Conservation (phyloP, 2,113 vertebrate species). For the Python bivittatus region DNA sequence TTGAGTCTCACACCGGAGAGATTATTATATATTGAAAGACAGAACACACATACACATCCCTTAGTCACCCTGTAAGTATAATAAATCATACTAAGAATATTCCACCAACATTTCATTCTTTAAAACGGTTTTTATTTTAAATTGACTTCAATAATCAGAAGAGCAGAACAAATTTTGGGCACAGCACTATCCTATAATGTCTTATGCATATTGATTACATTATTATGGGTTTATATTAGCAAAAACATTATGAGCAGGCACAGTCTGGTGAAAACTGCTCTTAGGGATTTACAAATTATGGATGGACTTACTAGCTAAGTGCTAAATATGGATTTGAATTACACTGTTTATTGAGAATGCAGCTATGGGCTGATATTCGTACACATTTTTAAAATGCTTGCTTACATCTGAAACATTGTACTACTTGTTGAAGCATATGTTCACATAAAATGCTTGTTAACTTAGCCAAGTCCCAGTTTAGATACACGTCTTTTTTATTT, state of each 20-base stretch:
- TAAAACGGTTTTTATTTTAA: not conserved
- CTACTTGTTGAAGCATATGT: not conserved
- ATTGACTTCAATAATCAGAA: not conserved
- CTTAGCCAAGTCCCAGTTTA: not conserved
- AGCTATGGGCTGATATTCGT: not conserved
- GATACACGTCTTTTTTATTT: not conserved
- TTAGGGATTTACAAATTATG: not conserved
- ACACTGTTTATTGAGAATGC: not conserved
- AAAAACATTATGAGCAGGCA: not conserved
- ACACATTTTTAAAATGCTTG: not conserved
- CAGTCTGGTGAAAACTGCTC: too few species aligned
- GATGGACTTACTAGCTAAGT: not conserved
- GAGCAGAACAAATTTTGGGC: not conserved
- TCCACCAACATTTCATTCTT: not conserved
- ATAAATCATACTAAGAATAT: not conserved
- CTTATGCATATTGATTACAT: not conserved
- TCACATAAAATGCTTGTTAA: not conserved
- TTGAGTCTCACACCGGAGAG: slow-evolving; percentile 10
- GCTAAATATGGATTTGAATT: not conserved
- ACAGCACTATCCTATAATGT: not conserved
- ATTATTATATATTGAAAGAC: not conserved
- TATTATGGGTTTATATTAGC: not conserved
- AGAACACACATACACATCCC: not conserved
- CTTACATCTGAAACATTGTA: not conserved
- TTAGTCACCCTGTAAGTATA: not conserved